A percentile compares a stretch with the other conserved stretches of the same genome.
Evolutionary conservation across 2,797 vertebrate genomes (phyloP).

Genomic region (Melanotaenia maccullochi): DNA sequence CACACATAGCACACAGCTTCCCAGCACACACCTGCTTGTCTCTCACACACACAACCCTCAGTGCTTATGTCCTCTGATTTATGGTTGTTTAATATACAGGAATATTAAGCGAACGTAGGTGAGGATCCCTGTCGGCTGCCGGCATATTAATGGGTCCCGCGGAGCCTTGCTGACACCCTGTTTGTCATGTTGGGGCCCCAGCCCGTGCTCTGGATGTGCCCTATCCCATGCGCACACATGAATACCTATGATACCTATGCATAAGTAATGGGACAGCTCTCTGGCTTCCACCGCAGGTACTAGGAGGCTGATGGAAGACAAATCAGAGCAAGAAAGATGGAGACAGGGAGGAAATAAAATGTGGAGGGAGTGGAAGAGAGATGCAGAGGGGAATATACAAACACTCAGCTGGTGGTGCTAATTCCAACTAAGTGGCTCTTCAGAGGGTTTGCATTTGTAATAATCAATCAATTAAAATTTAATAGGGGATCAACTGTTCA

Average conservation of each 20-base stretch:
- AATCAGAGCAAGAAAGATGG: conserved; percentile 64
- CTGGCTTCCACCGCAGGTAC: conserved; percentile 53
- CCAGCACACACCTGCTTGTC: conserved; percentile 19
- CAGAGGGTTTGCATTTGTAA: background rate
- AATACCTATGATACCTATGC: conserved; percentile 89
- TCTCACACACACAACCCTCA: conserved; percentile 38
- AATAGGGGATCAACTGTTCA: conserved; percentile 8
- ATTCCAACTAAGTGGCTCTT: conserved; percentile 36
- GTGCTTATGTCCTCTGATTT: conserved; percentile 83
- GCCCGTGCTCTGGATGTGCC: conserved; percentile 75
- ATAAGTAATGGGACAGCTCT: conserved; percentile 85
- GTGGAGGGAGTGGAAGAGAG: conserved; percentile 32
- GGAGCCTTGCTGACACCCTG: conserved; percentile 83
- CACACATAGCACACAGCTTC: conserved; percentile 19
- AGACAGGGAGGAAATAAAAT: conserved; percentile 69
- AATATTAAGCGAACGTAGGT: conserved; percentile 83
- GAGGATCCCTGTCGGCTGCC: conserved; percentile 80
- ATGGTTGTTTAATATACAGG: conserved; percentile 88
- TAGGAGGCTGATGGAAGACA: conserved; percentile 73
- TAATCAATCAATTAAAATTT: conserved; percentile 31
- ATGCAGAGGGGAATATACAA: conserved; percentile 54
- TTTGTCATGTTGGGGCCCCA: conserved; percentile 83
- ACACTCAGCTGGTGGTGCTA: conserved; percentile 30
- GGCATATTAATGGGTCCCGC: conserved; percentile 83
- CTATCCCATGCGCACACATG: conserved; percentile 83